phyloP scores from a whole-genome alignment of 2,797 vertebrate species.

The Loris lydekkerianus region DNA sequence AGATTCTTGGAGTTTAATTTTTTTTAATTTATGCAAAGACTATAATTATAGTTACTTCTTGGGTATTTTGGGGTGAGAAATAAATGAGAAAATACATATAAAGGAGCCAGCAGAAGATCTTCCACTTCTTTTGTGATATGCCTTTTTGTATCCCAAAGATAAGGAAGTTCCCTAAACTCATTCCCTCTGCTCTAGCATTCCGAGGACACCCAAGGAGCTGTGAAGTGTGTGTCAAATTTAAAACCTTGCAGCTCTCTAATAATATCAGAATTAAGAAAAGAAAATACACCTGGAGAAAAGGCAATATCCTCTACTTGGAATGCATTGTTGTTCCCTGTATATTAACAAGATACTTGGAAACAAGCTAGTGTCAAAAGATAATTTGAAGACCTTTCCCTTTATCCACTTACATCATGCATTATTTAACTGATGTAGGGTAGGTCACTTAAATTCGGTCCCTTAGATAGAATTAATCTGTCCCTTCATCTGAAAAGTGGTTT shows the following conservation, averaged over 20 bases:
- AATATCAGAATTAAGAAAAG: not conserved
- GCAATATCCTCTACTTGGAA: not conserved
- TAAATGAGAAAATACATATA: slow-evolving; percentile 44
- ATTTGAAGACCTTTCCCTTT: not conserved
- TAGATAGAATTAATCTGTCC: not conserved
- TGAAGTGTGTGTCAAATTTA: not conserved
- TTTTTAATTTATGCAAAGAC: not conserved
- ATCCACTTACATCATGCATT: not conserved
- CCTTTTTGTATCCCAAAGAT: not conserved
- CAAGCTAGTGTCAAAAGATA: not conserved
- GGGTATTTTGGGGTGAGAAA: not conserved
- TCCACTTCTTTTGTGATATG: not conserved
- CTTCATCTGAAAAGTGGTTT: not conserved
- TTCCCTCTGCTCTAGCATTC: not conserved
- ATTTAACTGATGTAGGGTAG: not conserved
- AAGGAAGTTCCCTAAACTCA: not conserved
- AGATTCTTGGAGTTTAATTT: not conserved
- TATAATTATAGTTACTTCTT: not conserved
- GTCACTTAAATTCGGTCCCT: not conserved
- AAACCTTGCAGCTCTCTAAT: not conserved
- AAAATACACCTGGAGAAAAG: not conserved
- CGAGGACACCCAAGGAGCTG: not conserved
- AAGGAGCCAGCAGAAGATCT: not conserved
- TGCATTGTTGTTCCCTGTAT: not conserved
- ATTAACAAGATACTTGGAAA: slow-evolving; percentile 17